Conservation (phyloP, 2,797 vertebrate species). For the Enoplosus armatus region DNA sequence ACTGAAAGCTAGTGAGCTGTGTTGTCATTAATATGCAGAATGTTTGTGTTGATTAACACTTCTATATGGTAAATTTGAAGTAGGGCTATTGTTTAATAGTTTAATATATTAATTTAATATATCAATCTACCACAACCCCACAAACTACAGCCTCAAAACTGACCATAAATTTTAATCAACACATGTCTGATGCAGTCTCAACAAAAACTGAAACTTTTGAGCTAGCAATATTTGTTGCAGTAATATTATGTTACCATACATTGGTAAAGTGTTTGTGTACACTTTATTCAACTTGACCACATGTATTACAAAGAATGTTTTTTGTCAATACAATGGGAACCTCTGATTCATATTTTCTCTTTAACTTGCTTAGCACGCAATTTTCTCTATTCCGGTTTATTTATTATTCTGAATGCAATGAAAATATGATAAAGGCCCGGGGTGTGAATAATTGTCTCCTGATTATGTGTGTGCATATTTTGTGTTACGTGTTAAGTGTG, state of each 20-base stretch:
- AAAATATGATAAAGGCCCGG: not conserved
- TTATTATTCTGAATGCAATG: conserved; percentile 3
- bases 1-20: conserved; percentile 2
- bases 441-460: conserved; percentile 21
- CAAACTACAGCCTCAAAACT: not conserved
- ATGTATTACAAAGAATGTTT: not conserved
- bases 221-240: not conserved
- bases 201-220: not conserved
- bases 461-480: conserved; percentile 37
- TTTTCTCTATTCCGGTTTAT: not conserved
- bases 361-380: not conserved
- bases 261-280: not conserved
- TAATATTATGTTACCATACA: not conserved
- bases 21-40: conserved; percentile 19
- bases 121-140: not conserved
- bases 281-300: not conserved
- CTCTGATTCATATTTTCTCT: not conserved
- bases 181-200: not conserved
- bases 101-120: too few species aligned
- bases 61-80: conserved; percentile 7
- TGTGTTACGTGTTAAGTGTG: conserved; percentile 39
- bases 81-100: conserved; percentile 9
- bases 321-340: not conserved
- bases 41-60: conserved; percentile 18
- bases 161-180: not conserved